Base-by-base conservation (phyloP, 2,797 vertebrate genomes). In the Argyrosomus regius region DNA sequence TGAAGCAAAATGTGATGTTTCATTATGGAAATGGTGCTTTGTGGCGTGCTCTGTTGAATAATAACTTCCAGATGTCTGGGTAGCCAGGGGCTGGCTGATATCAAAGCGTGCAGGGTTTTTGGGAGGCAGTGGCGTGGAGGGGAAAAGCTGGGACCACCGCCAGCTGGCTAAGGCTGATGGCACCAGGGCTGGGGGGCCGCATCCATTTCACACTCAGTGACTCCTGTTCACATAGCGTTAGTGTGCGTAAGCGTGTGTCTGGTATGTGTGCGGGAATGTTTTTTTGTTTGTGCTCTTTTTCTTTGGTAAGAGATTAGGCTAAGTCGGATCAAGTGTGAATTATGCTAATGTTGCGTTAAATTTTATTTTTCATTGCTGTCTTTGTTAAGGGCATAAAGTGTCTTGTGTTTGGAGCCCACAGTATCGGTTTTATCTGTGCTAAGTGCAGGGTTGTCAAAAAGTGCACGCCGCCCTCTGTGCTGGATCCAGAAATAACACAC, bases 1-100 rank as follows among this genome's bases (percentile, higher is more conserved):
- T 89, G 86, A 88, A 92, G 93, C 92, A 90, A 92, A 91, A 93
- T 90, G 82, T 81, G 87, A 93, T 92, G 91, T 95, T 93, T 91
- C 93, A 92, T 93, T 93, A 92, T 94, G 92, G 89, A 93, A 92
- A 92, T 91, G 84, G 87, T 31, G 78, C 89, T 93, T 93, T 91
- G 91, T 80, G 93, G 88, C 68, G 87, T 84, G 84, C 94, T 94
- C 93, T 92, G 91, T 91, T 95, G 92, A 92, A 88, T 95, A 94
- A 95, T 95, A 95, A 94, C 92, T 93, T 96, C 87, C 95, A 95
- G 95, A 96, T 95, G 96, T 94, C 92, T 93, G 88, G 77, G 91
- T 94, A 94, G 94, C 95, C 89, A 85, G 92, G 84, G 92, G 91
- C 94, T 89, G 95, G 95, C 80, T 91, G 88, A 93, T 92, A 89